phyloP scores from a whole-genome alignment of 2,797 vertebrate species.

The Karalla daura region DNA sequence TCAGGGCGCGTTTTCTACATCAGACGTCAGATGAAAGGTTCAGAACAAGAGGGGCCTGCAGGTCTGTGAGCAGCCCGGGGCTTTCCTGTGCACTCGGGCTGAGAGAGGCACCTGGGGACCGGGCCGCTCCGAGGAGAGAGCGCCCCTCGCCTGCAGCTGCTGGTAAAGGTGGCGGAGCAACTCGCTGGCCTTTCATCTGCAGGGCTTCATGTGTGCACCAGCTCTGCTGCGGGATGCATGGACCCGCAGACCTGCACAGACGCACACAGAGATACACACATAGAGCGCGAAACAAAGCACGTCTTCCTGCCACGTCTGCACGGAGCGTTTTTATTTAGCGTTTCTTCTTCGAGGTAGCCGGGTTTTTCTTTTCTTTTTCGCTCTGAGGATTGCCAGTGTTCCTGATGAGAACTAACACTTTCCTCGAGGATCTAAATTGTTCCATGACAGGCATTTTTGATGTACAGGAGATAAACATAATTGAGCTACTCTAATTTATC shows the following conservation, averaged over 20 bases:
- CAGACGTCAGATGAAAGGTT: conserved; percentile 72
- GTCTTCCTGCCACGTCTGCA: neutral
- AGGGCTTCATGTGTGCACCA: conserved; percentile 26
- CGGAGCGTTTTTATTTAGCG: neutral
- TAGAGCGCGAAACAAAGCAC: neutral
- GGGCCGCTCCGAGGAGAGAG: conserved; percentile 35
- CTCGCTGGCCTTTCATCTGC: conserved; percentile 46
- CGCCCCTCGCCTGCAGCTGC: conserved; percentile 39
- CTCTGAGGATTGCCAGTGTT: no score
- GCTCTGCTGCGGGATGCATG: conserved; percentile 28
- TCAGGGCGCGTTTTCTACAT: conserved; percentile 48
- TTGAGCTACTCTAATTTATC: no score
- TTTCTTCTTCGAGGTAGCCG: neutral
- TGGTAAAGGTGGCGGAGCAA: conserved; percentile 38
- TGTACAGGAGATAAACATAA: no score
- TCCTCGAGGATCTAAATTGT: no score
- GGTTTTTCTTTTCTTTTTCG: no score
- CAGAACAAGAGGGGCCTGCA: conserved; percentile 61
- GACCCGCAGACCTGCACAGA: conserved; percentile 24
- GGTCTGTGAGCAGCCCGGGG: conserved; percentile 63
- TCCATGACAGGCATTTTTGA: no score
- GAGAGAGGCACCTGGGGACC: conserved; percentile 59
- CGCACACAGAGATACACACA: conserved; percentile 36
- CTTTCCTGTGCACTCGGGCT: conserved; percentile 67
- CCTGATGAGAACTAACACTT: no score